Evolutionary conservation across 2,888 invertebrate genomes (phyloP).

Genomic region (Phaonia tiefii): DNA sequence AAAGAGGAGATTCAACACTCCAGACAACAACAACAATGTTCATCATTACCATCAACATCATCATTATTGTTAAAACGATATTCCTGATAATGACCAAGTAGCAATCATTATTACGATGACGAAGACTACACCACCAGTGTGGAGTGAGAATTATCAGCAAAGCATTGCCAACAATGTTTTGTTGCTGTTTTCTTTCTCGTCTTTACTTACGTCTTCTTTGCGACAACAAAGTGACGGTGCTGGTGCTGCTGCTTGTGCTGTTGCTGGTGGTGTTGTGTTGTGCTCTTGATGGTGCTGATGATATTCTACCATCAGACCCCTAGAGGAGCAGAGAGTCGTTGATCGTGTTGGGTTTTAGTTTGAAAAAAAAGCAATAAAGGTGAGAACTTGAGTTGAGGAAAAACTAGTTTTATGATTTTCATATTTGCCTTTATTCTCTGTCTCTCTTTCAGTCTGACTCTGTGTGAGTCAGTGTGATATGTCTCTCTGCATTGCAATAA

Average conservation of each 20-base stretch:
- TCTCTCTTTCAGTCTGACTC: too few species aligned
- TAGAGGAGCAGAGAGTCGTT: too few species aligned
- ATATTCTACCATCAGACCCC: slow-evolving; percentile 13
- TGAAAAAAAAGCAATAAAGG: not conserved
- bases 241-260: slow-evolving; percentile 6
- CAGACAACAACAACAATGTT: slow-evolving; percentile 42
- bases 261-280: slow-evolving; percentile 20
- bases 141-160: slow-evolving; percentile 5
- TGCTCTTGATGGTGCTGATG: slow-evolving; percentile 43
- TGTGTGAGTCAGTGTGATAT: too few species aligned
- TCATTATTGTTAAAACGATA: slow-evolving; percentile 36
- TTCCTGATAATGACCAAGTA: not conserved
- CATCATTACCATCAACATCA: not conserved
- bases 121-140: slow-evolving; percentile 43
- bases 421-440: too few species aligned
- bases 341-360: not conserved
- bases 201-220: slow-evolving; percentile 53
- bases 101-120: slow-evolving; percentile 40
- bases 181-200: not conserved
- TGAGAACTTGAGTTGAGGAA: not conserved
- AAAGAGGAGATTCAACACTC: not conserved
- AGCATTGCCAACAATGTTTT: slow-evolving; percentile 16
- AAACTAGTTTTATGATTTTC: too few species aligned
- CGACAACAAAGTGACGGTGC: slow-evolving; percentile 51
- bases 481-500: slow-evolving; percentile 21